A percentile compares a stretch with the other conserved stretches of the same genome.
Evolutionary conservation across 2,113 vertebrate genomes (phyloP).

Genomic region (Oxygymnocypris stewartii): DNA sequence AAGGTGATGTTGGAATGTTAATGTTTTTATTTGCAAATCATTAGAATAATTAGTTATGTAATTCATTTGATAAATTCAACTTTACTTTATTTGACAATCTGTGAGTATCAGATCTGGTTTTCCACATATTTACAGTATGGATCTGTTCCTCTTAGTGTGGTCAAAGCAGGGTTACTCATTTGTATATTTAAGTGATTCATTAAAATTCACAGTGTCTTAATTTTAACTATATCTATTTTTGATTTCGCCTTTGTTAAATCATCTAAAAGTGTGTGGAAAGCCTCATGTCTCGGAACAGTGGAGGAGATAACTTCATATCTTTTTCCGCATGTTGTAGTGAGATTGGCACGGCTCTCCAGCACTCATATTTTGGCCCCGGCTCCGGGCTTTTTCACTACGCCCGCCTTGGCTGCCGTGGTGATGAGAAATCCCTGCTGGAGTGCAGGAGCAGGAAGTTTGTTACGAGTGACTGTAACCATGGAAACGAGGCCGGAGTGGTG

Average conservation of each 20-base stretch:
- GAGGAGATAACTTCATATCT: background rate
- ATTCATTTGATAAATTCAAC: background rate
- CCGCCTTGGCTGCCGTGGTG: constrained; percentile 83
- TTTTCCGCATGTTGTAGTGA: constrained; percentile 69
- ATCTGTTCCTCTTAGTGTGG: background rate
- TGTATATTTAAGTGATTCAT: background rate
- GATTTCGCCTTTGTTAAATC: background rate
- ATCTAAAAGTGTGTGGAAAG: background rate
- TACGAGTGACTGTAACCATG: constrained; percentile 80
- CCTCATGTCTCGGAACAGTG: background rate
- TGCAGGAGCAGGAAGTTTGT: constrained; percentile 79
- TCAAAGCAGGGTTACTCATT: background rate
- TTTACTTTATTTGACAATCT: background rate
- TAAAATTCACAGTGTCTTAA: background rate
- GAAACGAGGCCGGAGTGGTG: constrained; percentile 74
- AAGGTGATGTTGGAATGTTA: background rate
- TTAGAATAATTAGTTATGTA: background rate
- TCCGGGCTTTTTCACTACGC: constrained; percentile 81
- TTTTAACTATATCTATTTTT: constrained; percentile 6
- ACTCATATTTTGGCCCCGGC: constrained; percentile 69
- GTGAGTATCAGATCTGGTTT: background rate
- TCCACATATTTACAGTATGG: background rate
- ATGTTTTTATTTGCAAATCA: background rate
- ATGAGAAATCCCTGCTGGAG: constrained; percentile 80
- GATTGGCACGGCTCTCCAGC: constrained; percentile 79